phyloP scores from a whole-genome alignment of 2,113 vertebrate species.

The Dascyllus trimaculatus region DNA sequence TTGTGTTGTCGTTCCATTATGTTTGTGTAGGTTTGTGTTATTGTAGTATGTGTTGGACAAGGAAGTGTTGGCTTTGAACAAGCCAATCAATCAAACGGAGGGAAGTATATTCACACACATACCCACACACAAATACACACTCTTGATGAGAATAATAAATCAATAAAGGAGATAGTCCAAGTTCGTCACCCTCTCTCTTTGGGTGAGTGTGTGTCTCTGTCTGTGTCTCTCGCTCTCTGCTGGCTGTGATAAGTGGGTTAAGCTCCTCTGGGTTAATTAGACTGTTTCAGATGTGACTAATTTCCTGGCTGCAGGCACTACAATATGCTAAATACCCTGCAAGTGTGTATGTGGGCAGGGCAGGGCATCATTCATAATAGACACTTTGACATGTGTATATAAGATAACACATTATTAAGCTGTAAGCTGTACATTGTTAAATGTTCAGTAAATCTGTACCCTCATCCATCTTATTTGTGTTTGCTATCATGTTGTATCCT shows the following conservation, averaged over 20 bases:
- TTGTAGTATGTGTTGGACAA: slow-evolving; percentile 13
- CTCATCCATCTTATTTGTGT: slow-evolving; percentile 26
- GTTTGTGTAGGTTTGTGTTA: slow-evolving; percentile 15
- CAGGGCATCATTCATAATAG: slow-evolving; percentile 3
- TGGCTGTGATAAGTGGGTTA: slow-evolving; percentile 83
- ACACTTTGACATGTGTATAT: slow-evolving; percentile 27
- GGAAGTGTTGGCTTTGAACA: slow-evolving; percentile 18
- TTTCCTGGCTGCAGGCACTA: slow-evolving; percentile 83
- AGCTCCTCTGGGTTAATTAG: slow-evolving; percentile 87
- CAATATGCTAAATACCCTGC: slow-evolving; percentile 79
- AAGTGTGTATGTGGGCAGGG: slow-evolving; percentile 3
- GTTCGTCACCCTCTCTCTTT: slow-evolving; percentile 9
- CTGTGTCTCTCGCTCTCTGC: slow-evolving; percentile 74
- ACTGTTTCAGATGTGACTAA: slow-evolving; percentile 86
- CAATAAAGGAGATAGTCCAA: slow-evolving; percentile 49
- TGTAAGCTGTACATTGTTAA: slow-evolving; percentile 5
- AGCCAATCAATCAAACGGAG: slow-evolving; percentile 38
- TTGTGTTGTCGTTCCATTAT: not conserved
- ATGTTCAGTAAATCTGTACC: not conserved
- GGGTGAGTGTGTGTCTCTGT: slow-evolving; percentile 67
- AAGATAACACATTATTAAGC: slow-evolving; percentile 37
- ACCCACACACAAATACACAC: slow-evolving; percentile 19
- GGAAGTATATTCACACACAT: slow-evolving; percentile 22
- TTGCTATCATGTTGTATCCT: not conserved
- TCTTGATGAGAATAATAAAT: slow-evolving; percentile 57